Evolutionary conservation across 2,888 invertebrate species (phyloP).

Genomic region (Noctuana brunneofusca): DNA sequence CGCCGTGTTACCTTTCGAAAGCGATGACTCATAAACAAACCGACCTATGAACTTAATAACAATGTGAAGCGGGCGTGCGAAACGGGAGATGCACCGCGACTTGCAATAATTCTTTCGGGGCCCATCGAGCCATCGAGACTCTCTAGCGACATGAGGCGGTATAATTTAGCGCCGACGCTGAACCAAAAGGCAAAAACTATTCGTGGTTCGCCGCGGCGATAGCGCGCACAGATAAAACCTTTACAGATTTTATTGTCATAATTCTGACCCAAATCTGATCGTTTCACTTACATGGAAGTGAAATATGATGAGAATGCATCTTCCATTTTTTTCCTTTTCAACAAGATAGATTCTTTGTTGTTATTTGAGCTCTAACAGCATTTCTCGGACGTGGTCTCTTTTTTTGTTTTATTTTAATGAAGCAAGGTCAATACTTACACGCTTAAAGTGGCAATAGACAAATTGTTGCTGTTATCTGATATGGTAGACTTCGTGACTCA

Average conservation of each 20-base stretch:
- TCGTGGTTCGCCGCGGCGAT: slow-evolving; percentile 59
- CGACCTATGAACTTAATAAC: slow-evolving; percentile 81
- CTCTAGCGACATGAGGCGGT: slow-evolving; percentile 64
- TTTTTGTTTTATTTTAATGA: slow-evolving; percentile 38
- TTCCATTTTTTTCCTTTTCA: slow-evolving; percentile 31
- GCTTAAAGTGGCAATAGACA: slow-evolving; percentile 65
- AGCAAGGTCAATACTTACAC: slow-evolving; percentile 59
- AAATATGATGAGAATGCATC: slow-evolving; percentile 52
- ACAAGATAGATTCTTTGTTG: slow-evolving; percentile 37
- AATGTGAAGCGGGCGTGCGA: slow-evolving; percentile 80
- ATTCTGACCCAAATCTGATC: slow-evolving; percentile 67
- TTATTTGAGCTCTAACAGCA: slow-evolving; percentile 38
- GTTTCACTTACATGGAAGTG: slow-evolving; percentile 60
- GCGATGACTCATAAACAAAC: slow-evolving; percentile 79
- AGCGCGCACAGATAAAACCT: slow-evolving; percentile 59
- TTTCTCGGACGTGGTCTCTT: slow-evolving; percentile 32
- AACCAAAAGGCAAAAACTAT: slow-evolving; percentile 59
- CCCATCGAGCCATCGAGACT: slow-evolving; percentile 69
- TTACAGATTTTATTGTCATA: slow-evolving; percentile 62
- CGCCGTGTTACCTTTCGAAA: slow-evolving; percentile 80
- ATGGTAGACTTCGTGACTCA: slow-evolving; percentile 68
- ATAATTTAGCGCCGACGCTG: slow-evolving; percentile 54
- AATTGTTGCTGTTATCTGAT: slow-evolving; percentile 70
- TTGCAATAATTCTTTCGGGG: slow-evolving; percentile 75
- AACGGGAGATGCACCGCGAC: slow-evolving; percentile 76